Conservation (phyloP, 2,797 vertebrate species). For the Notolabrus celidotus region DNA sequence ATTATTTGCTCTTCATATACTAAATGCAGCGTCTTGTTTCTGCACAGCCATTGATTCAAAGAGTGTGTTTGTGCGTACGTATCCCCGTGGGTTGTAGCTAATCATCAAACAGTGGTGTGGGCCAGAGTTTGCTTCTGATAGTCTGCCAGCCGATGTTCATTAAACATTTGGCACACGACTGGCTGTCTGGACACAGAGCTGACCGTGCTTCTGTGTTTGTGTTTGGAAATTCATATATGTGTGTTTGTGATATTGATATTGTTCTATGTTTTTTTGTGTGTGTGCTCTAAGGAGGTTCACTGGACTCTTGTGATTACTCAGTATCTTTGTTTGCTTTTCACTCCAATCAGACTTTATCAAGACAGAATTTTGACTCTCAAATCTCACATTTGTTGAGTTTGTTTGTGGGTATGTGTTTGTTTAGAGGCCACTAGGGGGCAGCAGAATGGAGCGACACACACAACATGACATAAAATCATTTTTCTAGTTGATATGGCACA, state of each 20-base stretch:
- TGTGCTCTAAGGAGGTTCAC: not conserved
- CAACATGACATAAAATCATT: too few relatives aligned
- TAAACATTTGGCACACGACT: constrained; percentile 79
- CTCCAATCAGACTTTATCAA: not conserved
- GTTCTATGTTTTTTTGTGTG: not conserved
- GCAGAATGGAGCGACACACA: too few relatives aligned
- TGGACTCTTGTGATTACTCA: not conserved
- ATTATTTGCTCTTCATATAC: constrained; percentile 53
- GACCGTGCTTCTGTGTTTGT: constrained; percentile 15
- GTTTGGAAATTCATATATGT: not conserved
- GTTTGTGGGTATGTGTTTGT: too few relatives aligned
- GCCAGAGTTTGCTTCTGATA: constrained; percentile 77
- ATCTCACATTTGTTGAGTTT: not conserved
- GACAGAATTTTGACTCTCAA: not conserved
- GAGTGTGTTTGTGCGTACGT: constrained; percentile 48
- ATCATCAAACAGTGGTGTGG: constrained; percentile 75
- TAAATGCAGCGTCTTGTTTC: constrained; percentile 43
- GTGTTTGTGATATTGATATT: not conserved
- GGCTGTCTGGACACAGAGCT: constrained; percentile 67
- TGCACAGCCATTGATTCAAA: constrained; percentile 58
- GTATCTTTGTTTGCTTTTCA: not conserved
- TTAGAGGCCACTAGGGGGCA: too few relatives aligned
- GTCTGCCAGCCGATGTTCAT: constrained; percentile 77
- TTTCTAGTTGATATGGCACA: too few relatives aligned
- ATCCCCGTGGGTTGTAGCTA: constrained; percentile 72